Base-by-base conservation (phyloP, 1,140 invertebrate species). In the Pomacea maculata region DNA sequence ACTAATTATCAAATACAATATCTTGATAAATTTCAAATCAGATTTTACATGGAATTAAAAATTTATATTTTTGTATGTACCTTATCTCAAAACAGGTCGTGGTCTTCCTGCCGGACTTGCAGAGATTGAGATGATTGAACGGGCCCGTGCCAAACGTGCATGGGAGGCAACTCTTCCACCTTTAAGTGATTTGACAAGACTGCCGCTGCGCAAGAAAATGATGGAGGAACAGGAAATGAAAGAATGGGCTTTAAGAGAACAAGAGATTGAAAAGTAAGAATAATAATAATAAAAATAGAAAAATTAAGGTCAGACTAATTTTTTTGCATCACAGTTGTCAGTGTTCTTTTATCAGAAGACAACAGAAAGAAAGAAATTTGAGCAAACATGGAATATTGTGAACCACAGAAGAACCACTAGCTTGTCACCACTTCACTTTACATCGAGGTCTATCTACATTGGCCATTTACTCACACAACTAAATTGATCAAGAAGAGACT, bases 241-340 rank as follows among this genome's bases (percentile, higher is more conserved):
- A 55, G 93, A 95, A 88, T 95, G 94, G 94, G 91, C 92, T 5
- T 93, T 93, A 75, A 90, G 94, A 82, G 94, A 95, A 88, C 88
- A 92, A 57, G 94, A 94, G 89, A 92, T 90, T 85, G 91, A 91
- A 85, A 89, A 90, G 90, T 91, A 83, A 80, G 80, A 82, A 74
- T 79, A 75, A 61, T 61, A 67, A 72, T 67, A 52, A 52, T 11
- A 11, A 25, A 25, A 25, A 74, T 21, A 10, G 55, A 25, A 74
- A 29, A 75, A 4, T 45, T 45, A 45, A 45, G 34, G 34, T 45
- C 34, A 14, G 25, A 34, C 63, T 21, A 15, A 19, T 21, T 45
- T 65, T 19, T 78, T 82, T 34, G 11, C 21, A 34, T 34, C 67
- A 25, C 11, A 11, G 2, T 70, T 70, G 67, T 34, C 1, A 12